phyloP scores from a whole-genome alignment of 2,113 vertebrate species.

The Turdus rufiventris region DNA sequence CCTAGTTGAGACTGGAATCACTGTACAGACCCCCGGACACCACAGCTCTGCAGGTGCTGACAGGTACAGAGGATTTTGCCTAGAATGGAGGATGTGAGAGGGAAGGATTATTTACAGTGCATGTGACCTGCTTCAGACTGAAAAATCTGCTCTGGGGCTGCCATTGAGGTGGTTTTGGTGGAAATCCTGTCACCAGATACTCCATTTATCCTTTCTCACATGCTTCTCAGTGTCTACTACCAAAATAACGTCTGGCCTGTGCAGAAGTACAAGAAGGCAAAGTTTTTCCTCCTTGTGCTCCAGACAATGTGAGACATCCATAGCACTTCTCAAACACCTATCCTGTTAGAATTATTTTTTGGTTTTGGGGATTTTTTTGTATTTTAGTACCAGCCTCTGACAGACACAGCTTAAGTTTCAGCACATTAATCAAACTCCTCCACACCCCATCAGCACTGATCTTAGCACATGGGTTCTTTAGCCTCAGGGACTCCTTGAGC shows the following conservation, averaged over 20 bases:
- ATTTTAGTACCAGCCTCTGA: background rate
- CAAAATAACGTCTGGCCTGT: background rate
- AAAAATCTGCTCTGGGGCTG: background rate
- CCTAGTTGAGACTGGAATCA: background rate
- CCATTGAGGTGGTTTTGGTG: background rate
- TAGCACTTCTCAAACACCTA: background rate
- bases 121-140: background rate
- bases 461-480: background rate
- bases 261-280: background rate
- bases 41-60: background rate
- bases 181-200: background rate
- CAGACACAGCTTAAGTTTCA: background rate
- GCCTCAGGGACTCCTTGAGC: background rate
- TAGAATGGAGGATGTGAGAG: background rate
- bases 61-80: background rate
- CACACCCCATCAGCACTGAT: background rate
- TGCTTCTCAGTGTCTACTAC: background rate
- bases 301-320: background rate
- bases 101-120: background rate
- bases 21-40: background rate
- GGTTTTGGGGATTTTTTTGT: background rate
- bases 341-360: background rate
- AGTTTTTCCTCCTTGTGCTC: background rate
- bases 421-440: constrained; percentile 32
- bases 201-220: background rate